These are phyloP conservation scores for Austrolebias charrua DNA, from an alignment of 2,797 vertebrate species.

Conservation along the genomic window DNA sequence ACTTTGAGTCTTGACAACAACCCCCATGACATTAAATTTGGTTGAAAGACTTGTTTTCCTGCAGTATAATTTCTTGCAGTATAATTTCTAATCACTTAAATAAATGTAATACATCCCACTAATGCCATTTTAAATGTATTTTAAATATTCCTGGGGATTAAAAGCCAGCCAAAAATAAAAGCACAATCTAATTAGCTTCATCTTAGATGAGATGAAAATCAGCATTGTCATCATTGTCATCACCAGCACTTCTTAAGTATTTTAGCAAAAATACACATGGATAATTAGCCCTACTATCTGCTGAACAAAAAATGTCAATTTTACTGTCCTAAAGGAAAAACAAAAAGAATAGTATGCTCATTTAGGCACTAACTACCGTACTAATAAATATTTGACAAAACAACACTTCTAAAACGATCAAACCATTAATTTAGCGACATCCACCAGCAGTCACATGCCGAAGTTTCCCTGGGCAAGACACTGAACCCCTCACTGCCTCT, in stretches of 20 bases:
- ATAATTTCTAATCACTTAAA: slow-evolving; percentile 1
- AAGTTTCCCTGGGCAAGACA: too few relatives aligned
- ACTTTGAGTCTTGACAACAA: too few relatives aligned
- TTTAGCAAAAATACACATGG: neutral
- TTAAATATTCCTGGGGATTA: neutral
- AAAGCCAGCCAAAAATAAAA: neutral
- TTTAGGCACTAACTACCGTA: too few relatives aligned
- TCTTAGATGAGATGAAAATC: neutral
- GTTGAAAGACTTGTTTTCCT: neutral
- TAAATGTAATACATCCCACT: neutral
- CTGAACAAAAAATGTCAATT: neutral
- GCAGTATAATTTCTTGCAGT: neutral
- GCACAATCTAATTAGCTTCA: neutral
- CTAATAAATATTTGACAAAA: too few relatives aligned
- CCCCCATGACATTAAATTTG: neutral
- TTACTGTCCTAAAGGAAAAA: neutral
- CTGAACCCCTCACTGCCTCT: too few relatives aligned
- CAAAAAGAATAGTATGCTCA: too few relatives aligned
- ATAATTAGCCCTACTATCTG: neutral
- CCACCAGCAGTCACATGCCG: too few relatives aligned
- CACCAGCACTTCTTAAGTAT: too few relatives aligned
- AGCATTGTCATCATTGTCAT: neutral
- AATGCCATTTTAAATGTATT: neutral
- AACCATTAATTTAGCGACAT: too few relatives aligned
- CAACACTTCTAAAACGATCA: too few relatives aligned